These are phyloP conservation scores for Rhodinocichla rosea DNA, from an alignment of 2,113 vertebrate species.

Conservation along the genomic window DNA sequence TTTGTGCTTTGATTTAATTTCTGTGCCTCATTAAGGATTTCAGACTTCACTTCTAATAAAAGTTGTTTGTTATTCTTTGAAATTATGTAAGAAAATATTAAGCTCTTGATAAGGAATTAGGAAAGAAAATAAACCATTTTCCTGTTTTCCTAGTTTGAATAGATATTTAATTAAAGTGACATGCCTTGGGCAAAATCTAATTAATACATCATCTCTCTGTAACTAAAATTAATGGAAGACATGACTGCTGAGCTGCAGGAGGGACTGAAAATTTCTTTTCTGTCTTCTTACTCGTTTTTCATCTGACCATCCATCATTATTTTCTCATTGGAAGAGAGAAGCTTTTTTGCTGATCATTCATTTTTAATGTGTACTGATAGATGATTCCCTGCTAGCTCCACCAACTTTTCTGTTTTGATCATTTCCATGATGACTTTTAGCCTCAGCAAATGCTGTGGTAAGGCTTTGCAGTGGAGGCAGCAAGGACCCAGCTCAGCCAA, in stretches of 20 bases:
- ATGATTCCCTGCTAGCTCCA: background rate
- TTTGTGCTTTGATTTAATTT: slow-evolving; percentile 25
- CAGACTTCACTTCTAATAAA: background rate
- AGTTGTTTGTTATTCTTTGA: background rate
- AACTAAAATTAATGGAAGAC: background rate
- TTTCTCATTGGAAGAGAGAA: background rate
- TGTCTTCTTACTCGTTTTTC: background rate
- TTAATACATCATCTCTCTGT: slow-evolving; percentile 10
- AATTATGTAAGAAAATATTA: background rate
- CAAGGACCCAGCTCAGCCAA: background rate
- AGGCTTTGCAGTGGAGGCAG: background rate
- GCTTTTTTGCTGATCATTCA: background rate
- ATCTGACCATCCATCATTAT: background rate
- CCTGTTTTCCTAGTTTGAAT: slow-evolving; percentile 20
- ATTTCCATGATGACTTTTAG: background rate
- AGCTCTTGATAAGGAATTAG: slow-evolving; percentile 4
- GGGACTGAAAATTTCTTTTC: background rate
- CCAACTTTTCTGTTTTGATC: background rate
- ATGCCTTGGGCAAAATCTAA: slow-evolving; percentile 22
- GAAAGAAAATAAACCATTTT: slow-evolving; percentile 39
- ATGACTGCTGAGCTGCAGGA: background rate
- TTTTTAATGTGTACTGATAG: background rate
- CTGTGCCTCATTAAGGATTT: background rate
- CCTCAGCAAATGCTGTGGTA: background rate
- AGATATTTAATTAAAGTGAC: slow-evolving; percentile 41